phyloP scores from a whole-genome alignment of 2,797 vertebrate genomes.

The Ciconia nigra region DNA sequence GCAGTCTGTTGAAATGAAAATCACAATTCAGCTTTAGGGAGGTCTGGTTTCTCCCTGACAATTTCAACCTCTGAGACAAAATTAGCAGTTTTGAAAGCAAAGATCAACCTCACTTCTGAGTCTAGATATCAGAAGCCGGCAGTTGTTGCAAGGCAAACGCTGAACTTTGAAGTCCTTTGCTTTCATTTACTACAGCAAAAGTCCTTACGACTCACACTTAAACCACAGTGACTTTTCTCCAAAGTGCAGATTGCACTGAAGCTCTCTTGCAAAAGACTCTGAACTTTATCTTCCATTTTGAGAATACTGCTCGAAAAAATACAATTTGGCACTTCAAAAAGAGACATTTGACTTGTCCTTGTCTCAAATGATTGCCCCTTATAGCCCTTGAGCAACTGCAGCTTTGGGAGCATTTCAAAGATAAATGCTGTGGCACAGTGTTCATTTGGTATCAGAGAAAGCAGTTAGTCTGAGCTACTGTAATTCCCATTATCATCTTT shows the following conservation, averaged over 20 bases:
- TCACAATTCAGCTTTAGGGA: not conserved
- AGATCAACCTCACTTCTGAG: not conserved
- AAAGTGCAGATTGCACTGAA: not conserved
- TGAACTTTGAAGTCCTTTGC: not conserved
- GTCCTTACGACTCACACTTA: not conserved
- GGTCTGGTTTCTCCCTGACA: not conserved
- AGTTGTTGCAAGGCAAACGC: not conserved
- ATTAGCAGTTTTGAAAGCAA: not conserved
- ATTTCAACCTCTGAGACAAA: not conserved
- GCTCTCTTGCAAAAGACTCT: not conserved
- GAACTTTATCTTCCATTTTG: not conserved
- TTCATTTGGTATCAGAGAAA: not conserved
- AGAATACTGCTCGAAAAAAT: not conserved
- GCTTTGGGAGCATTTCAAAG: slow-evolving; percentile 29
- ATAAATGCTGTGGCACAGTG: not conserved
- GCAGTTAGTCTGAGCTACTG: not conserved
- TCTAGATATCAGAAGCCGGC: not conserved
- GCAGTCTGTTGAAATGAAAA: not conserved
- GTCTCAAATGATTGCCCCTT: not conserved
- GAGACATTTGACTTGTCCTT: slow-evolving; percentile 4
- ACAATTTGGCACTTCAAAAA: slow-evolving; percentile 16
- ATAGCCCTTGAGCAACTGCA: not conserved
- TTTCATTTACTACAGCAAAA: not conserved
- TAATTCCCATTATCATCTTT: not conserved
- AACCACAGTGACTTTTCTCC: not conserved